phyloP scores from a whole-genome alignment of 2,888 invertebrate species.

The Cataglyphis albicans region DNA sequence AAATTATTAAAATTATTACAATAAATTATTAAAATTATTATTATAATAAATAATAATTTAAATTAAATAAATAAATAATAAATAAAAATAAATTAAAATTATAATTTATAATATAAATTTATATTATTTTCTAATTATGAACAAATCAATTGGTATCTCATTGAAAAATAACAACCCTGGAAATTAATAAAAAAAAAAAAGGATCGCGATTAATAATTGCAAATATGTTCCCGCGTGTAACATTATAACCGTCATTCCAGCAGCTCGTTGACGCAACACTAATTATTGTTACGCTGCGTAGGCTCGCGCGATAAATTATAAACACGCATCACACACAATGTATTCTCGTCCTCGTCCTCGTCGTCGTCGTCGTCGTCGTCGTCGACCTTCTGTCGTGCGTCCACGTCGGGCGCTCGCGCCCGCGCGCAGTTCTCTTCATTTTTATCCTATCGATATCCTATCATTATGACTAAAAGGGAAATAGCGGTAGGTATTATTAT shows the following conservation, averaged over 20 bases:
- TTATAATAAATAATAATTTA: too few relatives aligned
- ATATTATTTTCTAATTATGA: neutral
- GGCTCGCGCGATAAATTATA: slow-evolving; percentile 44
- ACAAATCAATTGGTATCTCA: neutral
- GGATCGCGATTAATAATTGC: slow-evolving; percentile 11
- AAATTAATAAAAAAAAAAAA: slow-evolving; percentile 7
- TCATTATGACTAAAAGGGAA: slow-evolving; percentile 45
- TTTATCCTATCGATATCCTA: slow-evolving; percentile 47
- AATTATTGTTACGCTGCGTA: slow-evolving; percentile 21
- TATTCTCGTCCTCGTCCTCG: slow-evolving; percentile 34
- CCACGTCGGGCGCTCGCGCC: slow-evolving; percentile 16
- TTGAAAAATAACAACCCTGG: neutral
- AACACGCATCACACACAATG: slow-evolving; percentile 25
- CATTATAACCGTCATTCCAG: slow-evolving; percentile 32
- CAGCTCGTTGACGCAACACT: slow-evolving; percentile 40
- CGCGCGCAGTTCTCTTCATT: slow-evolving; percentile 36
- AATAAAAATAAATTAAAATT: too few relatives aligned
- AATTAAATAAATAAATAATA: too few relatives aligned
- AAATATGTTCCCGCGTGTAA: slow-evolving; percentile 10
- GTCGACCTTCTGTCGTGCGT: slow-evolving; percentile 45
- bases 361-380: neutral
- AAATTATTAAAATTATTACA: too few relatives aligned
- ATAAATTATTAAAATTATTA: too few relatives aligned
- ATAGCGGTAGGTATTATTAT: slow-evolving; percentile 51
- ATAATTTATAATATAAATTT: neutral